Conservation (phyloP, 2,113 vertebrate genomes). For the Melanostigma gelatinosum region DNA sequence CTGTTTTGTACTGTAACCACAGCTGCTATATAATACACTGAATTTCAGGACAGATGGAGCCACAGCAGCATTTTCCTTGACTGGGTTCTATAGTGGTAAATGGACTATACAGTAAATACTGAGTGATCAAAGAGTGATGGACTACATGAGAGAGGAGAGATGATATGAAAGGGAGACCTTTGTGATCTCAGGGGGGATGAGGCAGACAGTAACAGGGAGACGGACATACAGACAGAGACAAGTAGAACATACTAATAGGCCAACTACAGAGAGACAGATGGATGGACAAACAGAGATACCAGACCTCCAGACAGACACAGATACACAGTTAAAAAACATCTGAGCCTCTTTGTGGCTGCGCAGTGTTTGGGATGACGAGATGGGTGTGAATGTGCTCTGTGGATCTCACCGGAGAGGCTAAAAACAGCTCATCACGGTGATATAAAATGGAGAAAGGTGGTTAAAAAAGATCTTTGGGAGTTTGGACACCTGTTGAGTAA, state of each 20-base stretch:
- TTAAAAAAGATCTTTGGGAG: background rate
- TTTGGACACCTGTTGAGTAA: slow-evolving; percentile 8
- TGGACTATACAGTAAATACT: background rate
- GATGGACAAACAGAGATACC: slow-evolving; percentile 40
- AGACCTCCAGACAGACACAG: slow-evolving; percentile 42
- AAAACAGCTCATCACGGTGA: slow-evolving; percentile 2
- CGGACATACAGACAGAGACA: slow-evolving; percentile 28
- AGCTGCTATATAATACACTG: slow-evolving; percentile 14
- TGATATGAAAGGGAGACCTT: background rate
- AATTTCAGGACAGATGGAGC: background rate
- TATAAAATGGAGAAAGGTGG: slow-evolving; percentile 8
- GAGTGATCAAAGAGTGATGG: background rate
- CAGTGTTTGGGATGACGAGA: slow-evolving; percentile 30
- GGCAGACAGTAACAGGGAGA: slow-evolving; percentile 34
- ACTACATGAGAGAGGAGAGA: background rate
- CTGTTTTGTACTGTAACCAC: slow-evolving; percentile 29
- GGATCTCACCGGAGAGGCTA: slow-evolving; percentile 13
- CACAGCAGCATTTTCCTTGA: background rate
- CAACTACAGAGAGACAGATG: slow-evolving; percentile 29
- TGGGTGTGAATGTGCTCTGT: slow-evolving; percentile 40
- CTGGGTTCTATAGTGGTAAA: background rate
- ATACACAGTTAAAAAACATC: slow-evolving; percentile 55
- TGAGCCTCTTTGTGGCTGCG: slow-evolving; percentile 41
- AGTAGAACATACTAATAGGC: slow-evolving; percentile 4
- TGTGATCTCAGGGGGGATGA: slow-evolving; percentile 18